Evolutionary conservation across 2,797 vertebrate species (phyloP), one percentile per base, ranked within the genome.

Genomic region (Ciconia nigra): DNA sequence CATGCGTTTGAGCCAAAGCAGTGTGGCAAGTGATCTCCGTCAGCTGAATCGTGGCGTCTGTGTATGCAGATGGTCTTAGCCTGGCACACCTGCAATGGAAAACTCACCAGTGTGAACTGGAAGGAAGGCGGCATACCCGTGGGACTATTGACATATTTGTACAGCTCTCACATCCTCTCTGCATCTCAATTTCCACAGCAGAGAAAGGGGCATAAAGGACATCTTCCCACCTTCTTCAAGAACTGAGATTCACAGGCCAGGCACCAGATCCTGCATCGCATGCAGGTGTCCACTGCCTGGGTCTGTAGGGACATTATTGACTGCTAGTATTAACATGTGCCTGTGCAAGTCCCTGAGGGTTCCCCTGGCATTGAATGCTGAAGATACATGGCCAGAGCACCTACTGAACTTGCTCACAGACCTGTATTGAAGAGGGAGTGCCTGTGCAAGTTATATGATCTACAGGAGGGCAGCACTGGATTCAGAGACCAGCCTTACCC

Each of bases 81-180:
- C 22, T 58, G 49, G 33, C 35, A 49, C 78, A 83, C 5, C 79
- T 88, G 76, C 0, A 0, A 46, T 72, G 72, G 96, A 94, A 93
- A 92, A 89, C 49, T 71, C 61, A 90, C 28, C 41, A 78, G 26
- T 4, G 37, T 55, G 79, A 94, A 54, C 71, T 78, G 72, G 54
- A 78, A 80, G 52, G 74, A 85, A 78, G 26, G 61, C 46, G 15
- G 10, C 0, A 0, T 83, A 91, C 79, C 54, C 77, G 2, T 6
- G 61, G 72, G 87, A 78, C 65, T 44, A 12, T 20, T 1, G 3
- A 61, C 0, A 0, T 52, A 13, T 46, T 74, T 63, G 46, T 65
- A 52, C 44, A 63, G 51, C 24, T 94, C 61, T 92, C 89, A 91
- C 92, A 89, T 92, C 87, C 89, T 96, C 76, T 83, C 63, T 76